Base-by-base conservation (phyloP, 1,140 invertebrate genomes). In the Lepidurus couesii region DNA sequence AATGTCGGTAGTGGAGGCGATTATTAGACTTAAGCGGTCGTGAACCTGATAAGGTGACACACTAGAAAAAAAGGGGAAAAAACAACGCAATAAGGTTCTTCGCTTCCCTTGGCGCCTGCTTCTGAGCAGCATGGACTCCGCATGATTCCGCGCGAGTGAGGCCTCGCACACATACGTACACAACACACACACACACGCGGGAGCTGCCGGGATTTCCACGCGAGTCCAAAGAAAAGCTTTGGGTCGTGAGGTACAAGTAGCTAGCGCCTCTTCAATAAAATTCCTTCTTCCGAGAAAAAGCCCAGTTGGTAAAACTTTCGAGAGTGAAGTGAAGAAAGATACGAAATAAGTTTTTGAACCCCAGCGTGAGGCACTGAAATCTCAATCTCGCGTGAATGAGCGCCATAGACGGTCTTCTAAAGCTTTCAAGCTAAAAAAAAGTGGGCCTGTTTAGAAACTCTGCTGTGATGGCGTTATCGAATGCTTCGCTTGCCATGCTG, bases 71-170 rank as follows among this genome's bases (percentile, higher is more conserved):
- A 16, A 65, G 10, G 10, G n/a, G 53, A 13, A 21, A 9, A 21
- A n/a, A 13, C 53, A 47, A 65, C 53, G 13, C 53, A 65, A 65
- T 13, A 65, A 65, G 53, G 53, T 65, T 65, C 53, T 65, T 65
- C 53, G 53, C 21, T 10, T 65, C 53, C 9, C n/a, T 21, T 65
- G 13, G 53, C 53, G 53, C 53, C 53, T 65, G n/a, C 53, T 65
- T 65, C 53, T 65, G 6, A 65, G 53, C 53, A n/a, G 53, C 7
- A 13, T 65, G 34, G 34, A 34, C 53, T 65, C 13, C 53, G 16
- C 53, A n/a, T 21, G 53, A 65, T 65, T 65, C 53, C 53, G 53
- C 53, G 53, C 53, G 53, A 9, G 53, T 21, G 16, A 65, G 53
- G 53, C 53, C 16, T 21, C 6, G 53, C 53, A 65, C 53, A 65